Evolutionary conservation across 2,888 invertebrate species (phyloP).

Genomic region (Bellardia pandia): DNA sequence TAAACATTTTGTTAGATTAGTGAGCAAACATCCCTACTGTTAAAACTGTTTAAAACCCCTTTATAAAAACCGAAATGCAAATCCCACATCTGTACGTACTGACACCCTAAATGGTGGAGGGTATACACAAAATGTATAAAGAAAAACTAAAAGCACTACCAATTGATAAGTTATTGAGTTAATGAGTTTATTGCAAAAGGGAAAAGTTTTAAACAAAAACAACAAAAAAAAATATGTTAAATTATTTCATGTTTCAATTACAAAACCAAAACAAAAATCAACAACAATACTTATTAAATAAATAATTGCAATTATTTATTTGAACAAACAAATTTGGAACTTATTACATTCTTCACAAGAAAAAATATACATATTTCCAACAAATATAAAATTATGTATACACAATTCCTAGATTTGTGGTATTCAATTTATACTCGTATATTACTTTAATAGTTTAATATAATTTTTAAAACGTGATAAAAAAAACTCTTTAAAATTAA

Average conservation of each 20-base stretch:
- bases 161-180: constrained; percentile 50
- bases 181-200: constrained; percentile 59
- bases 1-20: no score
- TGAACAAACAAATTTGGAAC: constrained; percentile 9
- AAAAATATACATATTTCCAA: neutral
- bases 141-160: neutral
- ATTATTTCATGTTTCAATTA: constrained; percentile 32
- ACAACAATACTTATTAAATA: neutral
- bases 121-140: constrained; percentile 11
- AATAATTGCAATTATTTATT: constrained; percentile 37
- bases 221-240: constrained; percentile 21
- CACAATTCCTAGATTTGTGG: constrained; percentile 3
- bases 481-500: neutral
- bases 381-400: neutral
- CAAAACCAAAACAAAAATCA: constrained; percentile 16
- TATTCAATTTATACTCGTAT: neutral
- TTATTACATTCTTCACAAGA: neutral
- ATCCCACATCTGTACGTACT: no score
- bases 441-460: neutral
- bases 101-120: constrained; percentile 1
- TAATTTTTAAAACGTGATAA: neutral
- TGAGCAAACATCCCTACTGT: no score
- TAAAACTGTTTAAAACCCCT: no score
- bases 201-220: constrained; percentile 23
- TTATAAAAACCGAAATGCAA: no score